These are phyloP conservation scores for Drosophila maculinotata DNA, from an alignment of 2,888 invertebrate genomes.

Conservation along the genomic window DNA sequence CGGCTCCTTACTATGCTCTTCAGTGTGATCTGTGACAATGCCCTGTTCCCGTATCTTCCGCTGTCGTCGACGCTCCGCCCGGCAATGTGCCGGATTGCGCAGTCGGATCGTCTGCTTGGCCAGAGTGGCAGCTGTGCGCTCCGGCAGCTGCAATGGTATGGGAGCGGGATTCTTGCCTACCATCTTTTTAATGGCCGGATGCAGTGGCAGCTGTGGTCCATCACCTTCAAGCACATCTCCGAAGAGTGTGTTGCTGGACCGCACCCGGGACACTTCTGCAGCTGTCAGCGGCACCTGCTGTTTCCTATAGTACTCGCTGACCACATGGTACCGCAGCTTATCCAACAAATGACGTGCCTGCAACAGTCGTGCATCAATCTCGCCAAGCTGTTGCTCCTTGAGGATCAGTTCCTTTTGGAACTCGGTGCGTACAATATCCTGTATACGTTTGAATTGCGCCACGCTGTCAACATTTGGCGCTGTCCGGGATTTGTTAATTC, in stretches of 20 bases:
- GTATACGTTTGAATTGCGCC: slow-evolving; percentile 77
- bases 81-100: slow-evolving; percentile 75
- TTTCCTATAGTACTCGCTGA: slow-evolving; percentile 87
- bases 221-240: slow-evolving; percentile 57
- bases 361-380: slow-evolving; percentile 89
- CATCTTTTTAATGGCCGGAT: slow-evolving; percentile 91
- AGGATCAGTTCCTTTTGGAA: slow-evolving; percentile 89
- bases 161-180: slow-evolving; percentile 87
- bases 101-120: slow-evolving; percentile 82
- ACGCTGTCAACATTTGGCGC: slow-evolving; percentile 29
- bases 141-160: slow-evolving; percentile 70
- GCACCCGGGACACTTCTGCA: slow-evolving; percentile 79
- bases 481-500: slow-evolving; percentile 68
- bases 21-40: slow-evolving; percentile 81
- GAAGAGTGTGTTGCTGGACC: slow-evolving; percentile 71
- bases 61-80: slow-evolving; percentile 78
- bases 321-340: slow-evolving; percentile 87
- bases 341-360: slow-evolving; percentile 87
- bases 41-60: slow-evolving; percentile 77
- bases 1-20: neutral
- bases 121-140: slow-evolving; percentile 86
- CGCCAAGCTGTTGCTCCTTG: slow-evolving; percentile 90
- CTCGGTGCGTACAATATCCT: slow-evolving; percentile 89
- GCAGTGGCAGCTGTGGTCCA: slow-evolving; percentile 87
- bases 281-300: slow-evolving; percentile 86